phyloP scores from a whole-genome alignment of 2,888 invertebrate genomes.

The Cactoblastis cactorum region DNA sequence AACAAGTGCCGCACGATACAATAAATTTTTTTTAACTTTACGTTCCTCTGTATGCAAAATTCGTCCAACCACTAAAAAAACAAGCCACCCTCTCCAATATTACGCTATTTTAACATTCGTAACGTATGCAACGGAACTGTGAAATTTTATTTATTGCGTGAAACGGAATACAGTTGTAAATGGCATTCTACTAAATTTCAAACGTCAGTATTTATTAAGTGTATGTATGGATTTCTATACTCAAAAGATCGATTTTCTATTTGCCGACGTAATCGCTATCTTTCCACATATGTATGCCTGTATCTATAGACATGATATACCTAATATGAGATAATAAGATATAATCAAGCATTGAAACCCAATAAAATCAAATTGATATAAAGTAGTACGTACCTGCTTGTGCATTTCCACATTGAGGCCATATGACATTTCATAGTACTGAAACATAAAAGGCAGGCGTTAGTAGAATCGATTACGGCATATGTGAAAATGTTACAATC shows the following conservation, averaged over 20 bases:
- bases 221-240: too few relatives aligned
- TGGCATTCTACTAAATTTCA: not conserved
- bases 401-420: conserved; percentile 98
- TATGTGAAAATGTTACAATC: conserved; percentile 46
- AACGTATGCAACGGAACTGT: conserved; percentile 36
- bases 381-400: conserved; percentile 88
- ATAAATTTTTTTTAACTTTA: conserved; percentile 63
- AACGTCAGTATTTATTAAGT: too few relatives aligned
- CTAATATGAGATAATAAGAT: too few relatives aligned
- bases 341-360: too few relatives aligned
- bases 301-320: too few relatives aligned
- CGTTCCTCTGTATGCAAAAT: conserved; percentile 52
- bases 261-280: too few relatives aligned
- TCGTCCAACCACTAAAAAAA: conserved; percentile 42
- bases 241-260: too few relatives aligned
- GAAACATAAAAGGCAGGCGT: conserved; percentile 79
- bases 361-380: not conserved
- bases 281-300: too few relatives aligned
- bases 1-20: too few relatives aligned
- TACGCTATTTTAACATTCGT: conserved; percentile 7
- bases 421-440: conserved; percentile 99
- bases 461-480: conserved; percentile 53
- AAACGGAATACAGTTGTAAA: not conserved
- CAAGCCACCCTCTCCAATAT: conserved; percentile 27
- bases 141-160: conserved; percentile 27